These are phyloP conservation scores for Eristalis intricaria DNA, from an alignment of 2,888 invertebrate genomes.

Conservation along the genomic window DNA sequence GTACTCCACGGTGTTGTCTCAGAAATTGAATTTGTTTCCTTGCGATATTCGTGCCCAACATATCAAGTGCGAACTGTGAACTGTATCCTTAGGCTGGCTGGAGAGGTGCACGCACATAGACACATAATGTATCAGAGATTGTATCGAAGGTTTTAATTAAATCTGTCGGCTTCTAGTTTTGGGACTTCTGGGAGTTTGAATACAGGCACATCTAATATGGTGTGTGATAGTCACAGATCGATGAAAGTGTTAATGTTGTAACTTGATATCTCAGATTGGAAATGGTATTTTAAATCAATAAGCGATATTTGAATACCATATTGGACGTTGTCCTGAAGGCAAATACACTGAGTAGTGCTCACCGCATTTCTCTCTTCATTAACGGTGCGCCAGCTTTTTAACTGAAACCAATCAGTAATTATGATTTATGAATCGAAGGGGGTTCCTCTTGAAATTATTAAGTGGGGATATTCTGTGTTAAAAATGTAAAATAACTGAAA, in stretches of 20 bases:
- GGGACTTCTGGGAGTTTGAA: not conserved
- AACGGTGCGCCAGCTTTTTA: too few relatives aligned
- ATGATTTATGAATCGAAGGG: too few relatives aligned
- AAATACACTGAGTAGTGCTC: not conserved
- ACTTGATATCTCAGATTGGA: slow-evolving; percentile 9
- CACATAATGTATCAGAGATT: slow-evolving; percentile 4
- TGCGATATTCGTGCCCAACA: slow-evolving; percentile 59
- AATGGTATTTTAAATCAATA: slow-evolving; percentile 2
- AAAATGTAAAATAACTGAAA: too few relatives aligned
- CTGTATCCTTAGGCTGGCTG: slow-evolving; percentile 25
- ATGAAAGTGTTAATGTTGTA: slow-evolving; percentile 6
- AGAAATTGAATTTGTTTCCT: slow-evolving; percentile 68
- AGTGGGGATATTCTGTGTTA: too few relatives aligned
- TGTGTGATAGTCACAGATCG: slow-evolving; percentile 4
- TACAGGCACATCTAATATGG: not conserved
- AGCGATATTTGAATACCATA: not conserved
- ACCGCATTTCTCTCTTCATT: too few relatives aligned
- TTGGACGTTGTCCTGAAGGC: not conserved
- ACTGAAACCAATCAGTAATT: too few relatives aligned
- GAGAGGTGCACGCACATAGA: not conserved
- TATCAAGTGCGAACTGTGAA: slow-evolving; percentile 45
- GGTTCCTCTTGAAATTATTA: too few relatives aligned
- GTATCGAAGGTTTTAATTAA: slow-evolving; percentile 39
- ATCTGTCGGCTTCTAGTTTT: slow-evolving; percentile 16
- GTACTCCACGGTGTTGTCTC: slow-evolving; percentile 57